Evolutionary conservation across 2,113 vertebrate genomes (phyloP).

Genomic region (Odontesthes bonariensis): DNA sequence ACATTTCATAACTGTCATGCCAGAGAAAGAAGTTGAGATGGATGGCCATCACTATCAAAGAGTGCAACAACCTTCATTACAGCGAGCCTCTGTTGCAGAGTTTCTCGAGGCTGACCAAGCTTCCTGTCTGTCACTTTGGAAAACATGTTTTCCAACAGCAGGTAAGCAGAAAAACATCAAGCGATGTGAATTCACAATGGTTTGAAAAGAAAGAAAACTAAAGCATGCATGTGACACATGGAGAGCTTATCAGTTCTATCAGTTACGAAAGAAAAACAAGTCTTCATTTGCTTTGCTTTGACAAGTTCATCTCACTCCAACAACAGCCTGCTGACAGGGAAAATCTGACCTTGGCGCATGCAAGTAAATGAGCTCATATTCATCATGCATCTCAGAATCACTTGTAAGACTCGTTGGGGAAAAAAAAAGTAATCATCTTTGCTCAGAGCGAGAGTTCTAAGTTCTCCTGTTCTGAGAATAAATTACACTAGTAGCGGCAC

Average conservation of each 20-base stretch:
- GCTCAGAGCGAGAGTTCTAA: background rate
- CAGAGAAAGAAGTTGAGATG: conserved; percentile 56
- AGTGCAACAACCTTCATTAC: conserved; percentile 54
- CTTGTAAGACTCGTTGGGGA: background rate
- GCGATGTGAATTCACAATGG: conserved; percentile 43
- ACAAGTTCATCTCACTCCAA: conserved; percentile 1
- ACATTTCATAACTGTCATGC: conserved; percentile 69
- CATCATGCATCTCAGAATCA: conserved; percentile 33
- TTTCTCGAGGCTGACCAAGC: conserved; percentile 36
- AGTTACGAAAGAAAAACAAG: conserved; percentile 8
- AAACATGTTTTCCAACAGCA: conserved; percentile 53
- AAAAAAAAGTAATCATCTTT: conserved; percentile 20
- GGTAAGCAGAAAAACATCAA: conserved; percentile 51
- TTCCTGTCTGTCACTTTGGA: conserved; percentile 68
- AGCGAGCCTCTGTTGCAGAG: conserved; percentile 45
- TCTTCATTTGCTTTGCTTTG: conserved; percentile 7
- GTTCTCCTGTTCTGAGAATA: background rate
- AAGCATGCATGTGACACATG: conserved; percentile 51
- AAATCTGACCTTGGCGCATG: background rate
- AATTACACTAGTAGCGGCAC: background rate
- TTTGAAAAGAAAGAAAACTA: conserved; percentile 3
- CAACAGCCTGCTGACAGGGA: background rate
- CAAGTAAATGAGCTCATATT: conserved; percentile 19
- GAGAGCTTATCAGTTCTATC: background rate
- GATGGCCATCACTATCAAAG: conserved; percentile 52